Percentiles rank a stretch among this genome's conserved stretches.
phyloP scores from a whole-genome alignment of 64 coral and sea anemone genomes.

The Pocillopora damicornis region DNA sequence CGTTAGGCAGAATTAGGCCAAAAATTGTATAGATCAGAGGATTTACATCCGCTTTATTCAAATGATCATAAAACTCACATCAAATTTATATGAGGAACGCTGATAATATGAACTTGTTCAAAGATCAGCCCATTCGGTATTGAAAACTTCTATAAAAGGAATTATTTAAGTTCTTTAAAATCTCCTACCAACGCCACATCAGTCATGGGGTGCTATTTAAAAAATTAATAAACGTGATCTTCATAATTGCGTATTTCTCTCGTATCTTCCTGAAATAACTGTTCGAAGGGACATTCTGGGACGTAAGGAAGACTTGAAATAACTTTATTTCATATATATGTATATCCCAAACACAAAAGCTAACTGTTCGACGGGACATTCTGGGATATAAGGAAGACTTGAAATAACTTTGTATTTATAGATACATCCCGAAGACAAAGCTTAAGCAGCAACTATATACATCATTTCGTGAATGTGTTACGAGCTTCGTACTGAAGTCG shows the following conservation, averaged over 20 bases:
- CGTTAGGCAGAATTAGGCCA: too few species aligned
- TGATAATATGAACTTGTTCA: neutral
- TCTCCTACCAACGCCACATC: neutral
- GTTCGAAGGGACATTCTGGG: neutral
- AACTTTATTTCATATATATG: neutral
- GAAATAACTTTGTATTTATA: neutral
- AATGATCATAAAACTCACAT: neutral
- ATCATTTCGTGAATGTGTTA: too few species aligned
- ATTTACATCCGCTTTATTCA: too few species aligned
- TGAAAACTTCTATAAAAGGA: constrained; percentile 14
- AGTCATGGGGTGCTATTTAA: neutral
- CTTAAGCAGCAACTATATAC: too few species aligned
- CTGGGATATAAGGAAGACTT: neutral
- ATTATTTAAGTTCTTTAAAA: constrained; percentile 3
- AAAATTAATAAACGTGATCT: constrained; percentile 26
- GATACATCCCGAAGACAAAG: too few species aligned
- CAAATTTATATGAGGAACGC: neutral
- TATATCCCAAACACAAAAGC: too few species aligned
- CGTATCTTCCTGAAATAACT: neutral
- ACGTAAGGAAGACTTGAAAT: neutral
- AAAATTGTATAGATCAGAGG: too few species aligned
- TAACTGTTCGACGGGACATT: neutral
- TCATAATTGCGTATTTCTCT: neutral
- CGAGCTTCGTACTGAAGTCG: too few species aligned
- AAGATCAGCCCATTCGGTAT: neutral